phyloP scores from a whole-genome alignment of 1,140 invertebrate species.

The Heliconius congener region DNA sequence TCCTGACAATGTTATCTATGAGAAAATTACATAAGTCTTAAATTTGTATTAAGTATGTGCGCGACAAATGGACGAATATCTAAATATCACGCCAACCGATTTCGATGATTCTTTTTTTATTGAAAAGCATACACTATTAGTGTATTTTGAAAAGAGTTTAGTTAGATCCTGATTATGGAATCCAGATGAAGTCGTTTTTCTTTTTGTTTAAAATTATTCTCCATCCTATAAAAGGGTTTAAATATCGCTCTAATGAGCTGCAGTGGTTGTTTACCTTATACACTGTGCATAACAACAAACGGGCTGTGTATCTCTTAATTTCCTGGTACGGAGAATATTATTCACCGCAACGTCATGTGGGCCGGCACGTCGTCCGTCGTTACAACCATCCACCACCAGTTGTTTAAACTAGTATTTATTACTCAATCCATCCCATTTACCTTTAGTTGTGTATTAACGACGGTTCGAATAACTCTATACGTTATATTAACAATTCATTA shows the following conservation, averaged over 20 bases:
- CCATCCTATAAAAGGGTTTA: neutral
- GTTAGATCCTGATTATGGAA: too few species aligned
- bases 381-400: neutral
- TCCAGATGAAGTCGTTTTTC: too few species aligned
- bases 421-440: conserved; percentile 1
- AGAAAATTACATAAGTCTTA: too few species aligned
- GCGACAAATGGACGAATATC: too few species aligned
- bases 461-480: neutral
- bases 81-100: too few species aligned
- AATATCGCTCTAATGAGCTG: too few species aligned
- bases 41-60: too few species aligned
- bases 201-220: neutral
- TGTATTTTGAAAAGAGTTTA: too few species aligned
- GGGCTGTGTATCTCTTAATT: neutral
- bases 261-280: neutral
- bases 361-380: conserved; percentile 25
- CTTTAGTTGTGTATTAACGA: neutral
- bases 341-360: conserved; percentile 33
- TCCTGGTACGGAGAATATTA: conserved; percentile 33
- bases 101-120: too few species aligned
- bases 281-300: neutral
- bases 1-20: too few species aligned
- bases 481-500: neutral
- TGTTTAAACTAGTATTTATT: conserved; percentile 14
- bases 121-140: too few species aligned